Percentiles rank a stretch among this genome's conserved stretches.
Evolutionary conservation across 2,888 invertebrate species (phyloP).

Genomic region (Heliconius charithonia): DNA sequence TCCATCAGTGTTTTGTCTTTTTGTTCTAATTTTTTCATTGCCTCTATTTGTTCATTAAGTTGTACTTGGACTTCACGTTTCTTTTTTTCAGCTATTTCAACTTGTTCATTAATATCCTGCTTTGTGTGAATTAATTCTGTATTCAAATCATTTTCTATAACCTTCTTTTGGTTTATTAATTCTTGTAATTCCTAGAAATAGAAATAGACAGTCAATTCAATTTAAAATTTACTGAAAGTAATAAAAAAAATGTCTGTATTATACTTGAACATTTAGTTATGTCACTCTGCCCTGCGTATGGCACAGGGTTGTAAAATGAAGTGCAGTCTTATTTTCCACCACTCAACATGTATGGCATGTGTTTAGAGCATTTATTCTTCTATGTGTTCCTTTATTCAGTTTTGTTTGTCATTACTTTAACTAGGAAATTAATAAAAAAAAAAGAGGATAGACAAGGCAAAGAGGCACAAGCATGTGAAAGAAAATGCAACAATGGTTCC

Average conservation of each 20-base stretch:
- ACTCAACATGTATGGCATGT: no score
- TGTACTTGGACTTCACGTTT: constrained; percentile 64
- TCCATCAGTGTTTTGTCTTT: constrained; percentile 71
- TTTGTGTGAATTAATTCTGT: constrained; percentile 68
- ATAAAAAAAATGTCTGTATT: not conserved
- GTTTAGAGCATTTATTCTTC: no score
- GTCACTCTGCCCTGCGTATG: not conserved
- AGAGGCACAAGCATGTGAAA: no score
- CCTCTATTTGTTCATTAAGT: constrained; percentile 64
- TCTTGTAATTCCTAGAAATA: constrained; percentile 66
- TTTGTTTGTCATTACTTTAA: no score
- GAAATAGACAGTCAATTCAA: constrained; percentile 19
- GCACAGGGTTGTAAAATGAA: no score
- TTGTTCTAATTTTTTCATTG: constrained; percentile 69
- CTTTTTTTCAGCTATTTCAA: constrained; percentile 73
- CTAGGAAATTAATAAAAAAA: no score
- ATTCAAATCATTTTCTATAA: constrained; percentile 68
- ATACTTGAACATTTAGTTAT: not conserved
- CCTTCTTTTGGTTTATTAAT: constrained; percentile 66
- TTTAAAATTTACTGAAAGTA: not conserved
- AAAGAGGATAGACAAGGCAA: no score
- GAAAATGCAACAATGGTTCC: no score
- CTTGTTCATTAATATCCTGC: constrained; percentile 67
- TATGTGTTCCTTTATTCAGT: no score
- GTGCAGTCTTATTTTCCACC: no score